Evolutionary conservation across 2,888 invertebrate genomes (phyloP), one percentile per base, ranked within the genome.

Genomic region (Ennomos quercinarius): DNA sequence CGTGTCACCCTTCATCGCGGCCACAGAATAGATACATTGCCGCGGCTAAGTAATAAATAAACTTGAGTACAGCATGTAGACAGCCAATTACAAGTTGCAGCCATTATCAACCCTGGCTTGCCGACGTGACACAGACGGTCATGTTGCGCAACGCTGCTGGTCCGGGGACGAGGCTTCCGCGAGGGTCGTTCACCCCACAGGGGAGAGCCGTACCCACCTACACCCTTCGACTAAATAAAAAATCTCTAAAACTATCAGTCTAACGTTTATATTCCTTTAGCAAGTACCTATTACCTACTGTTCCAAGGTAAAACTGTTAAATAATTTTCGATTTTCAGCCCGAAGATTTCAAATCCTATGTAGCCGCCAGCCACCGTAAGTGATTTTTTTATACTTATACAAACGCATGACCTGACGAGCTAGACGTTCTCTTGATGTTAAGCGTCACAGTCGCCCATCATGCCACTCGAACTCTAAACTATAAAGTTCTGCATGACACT

Each of bases 131-230:
- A 70, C 74, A 68, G 72, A 70, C 76, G 66, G 72, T 66, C 73
- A 71, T 70, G 77, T 79, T 81, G 78, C 79, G 75, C 71, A 81
- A 82, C 81, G 77, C 63, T 65, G 77, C 63, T 65, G 65, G 43
- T 60, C 64, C 63, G 59, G 70, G 64, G 66, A 27, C 27, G 27
- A 48, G 68, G 63, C 53, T 49, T 46, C 45, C 35, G 27, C 48
- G 73, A 72, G 82, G 85, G 84, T 80, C 81, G 80, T 81, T 83
- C 80, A 84, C 84, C 86, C 81, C 70, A 35, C 46, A 41, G 51
- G 60, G 59, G 59, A 17, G 53, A 60, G 36, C 34, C 38, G 17
- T 17, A 17, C 17, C 4, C 0, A 27, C 17, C 34, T 36, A 10
- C 73, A 44, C 50, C 54, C 57, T 59, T 47, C 57, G 43, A 50